Evolutionary conservation across 2,797 vertebrate genomes (phyloP).

Genomic region (Falco peregrinus): DNA sequence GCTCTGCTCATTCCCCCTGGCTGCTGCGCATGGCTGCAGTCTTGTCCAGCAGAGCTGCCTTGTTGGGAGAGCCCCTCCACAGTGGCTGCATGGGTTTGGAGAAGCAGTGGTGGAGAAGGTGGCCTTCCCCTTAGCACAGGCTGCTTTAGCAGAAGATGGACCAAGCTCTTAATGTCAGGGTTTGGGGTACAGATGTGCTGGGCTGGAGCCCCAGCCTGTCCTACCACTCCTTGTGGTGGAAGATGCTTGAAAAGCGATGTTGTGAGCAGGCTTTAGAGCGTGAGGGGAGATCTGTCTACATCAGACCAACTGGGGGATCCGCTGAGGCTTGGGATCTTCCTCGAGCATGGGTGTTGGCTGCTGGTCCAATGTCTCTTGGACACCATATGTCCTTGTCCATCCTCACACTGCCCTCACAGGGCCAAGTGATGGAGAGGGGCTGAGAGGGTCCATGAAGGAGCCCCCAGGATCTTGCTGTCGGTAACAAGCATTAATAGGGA

Average conservation of each 20-base stretch:
- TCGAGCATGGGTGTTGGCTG: neutral
- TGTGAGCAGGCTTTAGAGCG: fast-evolving
- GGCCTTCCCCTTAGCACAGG: fast-evolving
- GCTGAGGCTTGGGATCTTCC: neutral
- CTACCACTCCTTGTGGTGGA: neutral
- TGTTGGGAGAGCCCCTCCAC: neutral
- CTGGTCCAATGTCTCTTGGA: neutral
- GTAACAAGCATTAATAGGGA: neutral
- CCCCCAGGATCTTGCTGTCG: neutral
- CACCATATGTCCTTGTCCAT: fast-evolving
- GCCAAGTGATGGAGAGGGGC: neutral
- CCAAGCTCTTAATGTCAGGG: neutral
- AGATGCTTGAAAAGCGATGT: neutral
- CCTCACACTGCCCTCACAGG: neutral
- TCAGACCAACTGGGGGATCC: neutral
- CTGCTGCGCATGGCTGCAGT: neutral
- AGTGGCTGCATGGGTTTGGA: neutral
- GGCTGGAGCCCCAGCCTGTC: neutral
- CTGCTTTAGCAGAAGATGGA: neutral
- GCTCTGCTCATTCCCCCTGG: neutral
- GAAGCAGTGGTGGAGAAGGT: fast-evolving
- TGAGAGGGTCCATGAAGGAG: neutral
- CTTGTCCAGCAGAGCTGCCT: neutral
- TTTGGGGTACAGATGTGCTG: neutral
- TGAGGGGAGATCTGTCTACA: fast-evolving